Evolutionary conservation across 2,113 vertebrate genomes (phyloP), one percentile per base, ranked within the genome.

Genomic region (Herpailurus yagouaroundi): DNA sequence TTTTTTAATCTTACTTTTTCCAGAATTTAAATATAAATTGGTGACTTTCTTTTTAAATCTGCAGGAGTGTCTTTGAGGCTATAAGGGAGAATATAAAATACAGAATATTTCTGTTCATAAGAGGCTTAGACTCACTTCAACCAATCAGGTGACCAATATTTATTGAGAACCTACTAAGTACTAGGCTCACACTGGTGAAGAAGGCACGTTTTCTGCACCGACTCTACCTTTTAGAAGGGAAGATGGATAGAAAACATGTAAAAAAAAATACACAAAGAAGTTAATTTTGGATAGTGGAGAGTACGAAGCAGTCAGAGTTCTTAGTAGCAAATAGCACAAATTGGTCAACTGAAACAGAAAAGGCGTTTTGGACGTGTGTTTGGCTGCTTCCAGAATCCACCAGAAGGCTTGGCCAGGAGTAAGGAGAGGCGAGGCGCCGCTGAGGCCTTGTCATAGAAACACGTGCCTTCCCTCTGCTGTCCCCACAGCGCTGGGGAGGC

Each of bases 21-120:
- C 33, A 93, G 41, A 94, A 91, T 83, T 97, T 96, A 91, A 86
- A 94, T 63, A 82, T 82, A 92, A 92, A 73, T 52, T 50, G 31
- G 38, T 63, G 16, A 77, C 45, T 84, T 38, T 36, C 69, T 25
- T 77, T 84, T 57, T 36, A n/a, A 85, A 38, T 21, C n/a, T 48
- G 16, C 31, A 21, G 12, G 21, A 31, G 5, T 36, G 12, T 94
- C 38, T 91, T 73, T 36, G 15, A 36, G 66, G 13, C 4, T 63
- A 4, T 41, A 33, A 76, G 29, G 45, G 33, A 71, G 4, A 4
- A 18, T 4, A 86, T 48, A 48, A 66, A 89, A 81, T 60, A 31
- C 4, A 31, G 81, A 64, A 4, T 38, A 41, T 68, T 96, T 95
- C 33, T 87, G 48, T 73, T 89, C 29, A 1, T 57, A 33, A 85